A percentile compares a stretch with the other conserved stretches of the same genome.
Evolutionary conservation across 2,797 vertebrate species (phyloP).

Genomic region (Luscinia megarhynchos): DNA sequence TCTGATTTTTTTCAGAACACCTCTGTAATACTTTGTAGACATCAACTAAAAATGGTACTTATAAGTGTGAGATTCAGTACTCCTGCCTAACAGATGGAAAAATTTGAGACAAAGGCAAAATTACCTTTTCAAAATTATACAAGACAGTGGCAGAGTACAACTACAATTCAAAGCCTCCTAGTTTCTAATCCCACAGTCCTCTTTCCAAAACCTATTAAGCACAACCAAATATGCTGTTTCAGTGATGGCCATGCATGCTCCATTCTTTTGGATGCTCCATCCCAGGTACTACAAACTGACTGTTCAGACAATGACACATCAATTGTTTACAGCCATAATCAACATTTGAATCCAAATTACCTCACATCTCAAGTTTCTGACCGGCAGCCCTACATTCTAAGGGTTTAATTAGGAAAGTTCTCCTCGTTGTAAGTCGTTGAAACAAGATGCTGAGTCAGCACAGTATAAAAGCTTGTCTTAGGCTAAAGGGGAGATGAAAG

Average conservation of each 20-base stretch:
- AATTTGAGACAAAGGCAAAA: neutral
- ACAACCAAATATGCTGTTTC: neutral
- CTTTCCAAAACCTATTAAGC: conserved; percentile 20
- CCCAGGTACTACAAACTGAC: neutral
- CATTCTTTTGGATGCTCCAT: neutral
- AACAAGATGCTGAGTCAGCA: neutral
- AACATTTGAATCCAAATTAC: neutral
- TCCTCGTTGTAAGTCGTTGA: neutral
- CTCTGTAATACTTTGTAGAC: neutral
- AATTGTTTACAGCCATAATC: neutral
- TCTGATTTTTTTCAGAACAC: neutral
- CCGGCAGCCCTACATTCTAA: neutral
- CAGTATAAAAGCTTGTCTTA: neutral
- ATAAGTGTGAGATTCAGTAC: neutral
- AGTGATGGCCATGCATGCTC: neutral
- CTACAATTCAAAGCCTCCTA: neutral
- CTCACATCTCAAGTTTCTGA: neutral
- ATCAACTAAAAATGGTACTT: neutral
- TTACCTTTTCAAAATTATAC: neutral
- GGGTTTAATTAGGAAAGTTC: neutral
- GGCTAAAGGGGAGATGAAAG: neutral
- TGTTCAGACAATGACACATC: neutral
- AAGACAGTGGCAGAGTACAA: neutral
- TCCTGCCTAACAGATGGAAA: neutral
- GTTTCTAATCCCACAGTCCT: conserved; percentile 25